phyloP scores from a whole-genome alignment of 2,888 invertebrate species.

The Litoditis marina region DNA sequence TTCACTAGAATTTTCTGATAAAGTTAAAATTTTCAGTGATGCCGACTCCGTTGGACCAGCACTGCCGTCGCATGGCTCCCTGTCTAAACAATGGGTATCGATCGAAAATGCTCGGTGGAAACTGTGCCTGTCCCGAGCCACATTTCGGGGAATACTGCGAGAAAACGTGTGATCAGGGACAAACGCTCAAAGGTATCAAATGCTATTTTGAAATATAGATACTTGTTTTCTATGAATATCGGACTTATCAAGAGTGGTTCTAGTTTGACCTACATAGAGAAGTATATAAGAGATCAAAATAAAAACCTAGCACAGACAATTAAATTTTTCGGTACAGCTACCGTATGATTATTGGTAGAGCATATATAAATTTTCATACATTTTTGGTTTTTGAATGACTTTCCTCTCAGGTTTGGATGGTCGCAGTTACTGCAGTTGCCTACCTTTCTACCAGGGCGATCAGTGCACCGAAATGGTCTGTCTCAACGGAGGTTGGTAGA shows the following conservation, averaged over 20 bases:
- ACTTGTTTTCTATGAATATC: neutral
- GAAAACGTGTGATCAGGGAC: constrained; percentile 59
- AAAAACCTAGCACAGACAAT: too few relatives aligned
- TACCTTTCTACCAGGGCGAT: constrained; percentile 58
- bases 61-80: constrained; percentile 51
- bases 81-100: constrained; percentile 57
- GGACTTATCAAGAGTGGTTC: too few relatives aligned
- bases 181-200: constrained; percentile 46
- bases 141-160: constrained; percentile 60
- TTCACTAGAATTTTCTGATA: too few relatives aligned
- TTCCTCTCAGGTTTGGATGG: constrained; percentile 42
- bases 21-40: constrained; percentile 5
- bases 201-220: constrained; percentile 1
- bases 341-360: neutral
- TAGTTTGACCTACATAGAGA: too few relatives aligned
- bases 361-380: constrained; percentile 4
- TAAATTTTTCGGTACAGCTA: too few relatives aligned
- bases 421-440: constrained; percentile 55
- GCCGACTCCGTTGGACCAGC: constrained; percentile 37
- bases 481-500: constrained; percentile 53
- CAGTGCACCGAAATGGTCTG: constrained; percentile 58
- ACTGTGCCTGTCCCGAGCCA: constrained; percentile 52
- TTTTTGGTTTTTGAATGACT: too few relatives aligned
- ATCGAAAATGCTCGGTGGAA: constrained; percentile 28
- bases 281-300: too few relatives aligned